phyloP scores from a whole-genome alignment of 2,113 vertebrate genomes.

The Acanthisitta chloris region DNA sequence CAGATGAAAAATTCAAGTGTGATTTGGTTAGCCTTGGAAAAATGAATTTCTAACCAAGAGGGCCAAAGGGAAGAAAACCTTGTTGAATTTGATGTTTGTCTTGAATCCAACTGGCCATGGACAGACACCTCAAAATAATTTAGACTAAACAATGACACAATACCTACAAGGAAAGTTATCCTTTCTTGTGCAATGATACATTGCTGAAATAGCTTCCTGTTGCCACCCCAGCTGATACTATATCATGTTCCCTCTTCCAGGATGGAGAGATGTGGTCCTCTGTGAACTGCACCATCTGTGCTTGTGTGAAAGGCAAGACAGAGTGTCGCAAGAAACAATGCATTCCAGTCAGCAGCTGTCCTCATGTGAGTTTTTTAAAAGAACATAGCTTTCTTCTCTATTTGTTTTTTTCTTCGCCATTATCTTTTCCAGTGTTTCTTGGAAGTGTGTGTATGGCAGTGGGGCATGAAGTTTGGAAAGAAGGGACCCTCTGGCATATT shows the following conservation, averaged over 20 bases:
- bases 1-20: background rate
- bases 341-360: constrained; percentile 90
- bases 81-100: background rate
- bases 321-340: constrained; percentile 93
- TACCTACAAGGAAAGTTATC: background rate
- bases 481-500: background rate
- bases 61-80: background rate
- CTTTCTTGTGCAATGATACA: constrained; percentile 20
- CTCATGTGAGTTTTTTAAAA: constrained; percentile 80
- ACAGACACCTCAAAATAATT: constrained; percentile 28
- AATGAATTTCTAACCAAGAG: background rate
- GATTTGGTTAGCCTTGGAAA: background rate
- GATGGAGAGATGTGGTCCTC: constrained; percentile 98
- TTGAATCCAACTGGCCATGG: background rate
- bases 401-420: background rate
- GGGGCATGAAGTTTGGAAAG: background rate
- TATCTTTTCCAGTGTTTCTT: background rate
- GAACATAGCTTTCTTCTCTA: background rate
- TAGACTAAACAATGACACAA: constrained; percentile 30
- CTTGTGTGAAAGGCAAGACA: constrained; percentile 86
- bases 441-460: background rate
- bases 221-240: constrained; percentile 33
- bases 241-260: constrained; percentile 71
- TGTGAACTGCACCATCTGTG: constrained; percentile 93
- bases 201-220: constrained; percentile 31